These are phyloP conservation scores for Betta splendens DNA, from an alignment of 2,797 vertebrate species.

Conservation along the genomic window DNA sequence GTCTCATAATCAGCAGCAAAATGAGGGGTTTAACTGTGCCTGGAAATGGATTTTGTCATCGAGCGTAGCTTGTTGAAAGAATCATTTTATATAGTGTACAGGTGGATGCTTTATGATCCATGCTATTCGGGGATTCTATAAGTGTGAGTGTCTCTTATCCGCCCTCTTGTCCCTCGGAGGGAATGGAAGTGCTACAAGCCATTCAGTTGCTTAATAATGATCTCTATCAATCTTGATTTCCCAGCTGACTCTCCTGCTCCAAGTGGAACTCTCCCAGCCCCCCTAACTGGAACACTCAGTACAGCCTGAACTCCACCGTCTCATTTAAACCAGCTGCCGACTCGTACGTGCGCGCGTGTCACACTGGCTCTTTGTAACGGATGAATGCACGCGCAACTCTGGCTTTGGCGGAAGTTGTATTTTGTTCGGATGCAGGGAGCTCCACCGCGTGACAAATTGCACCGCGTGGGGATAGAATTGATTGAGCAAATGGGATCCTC, in stretches of 20 bases:
- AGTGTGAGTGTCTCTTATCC: slow-evolving; percentile 11
- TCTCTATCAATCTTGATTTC: slow-evolving; percentile 75
- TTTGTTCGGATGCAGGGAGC: slow-evolving; percentile 17
- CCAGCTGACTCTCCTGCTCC: slow-evolving; percentile 52
- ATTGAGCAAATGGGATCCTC: slow-evolving; percentile 25
- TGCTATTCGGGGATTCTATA: slow-evolving; percentile 31
- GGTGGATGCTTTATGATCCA: slow-evolving; percentile 52
- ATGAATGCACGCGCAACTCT: slow-evolving; percentile 22
- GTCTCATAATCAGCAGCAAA: slow-evolving; percentile 39
- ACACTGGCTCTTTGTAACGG: slow-evolving; percentile 31
- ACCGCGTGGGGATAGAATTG: slow-evolving; percentile 34
- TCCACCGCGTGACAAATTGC: slow-evolving; percentile 21
- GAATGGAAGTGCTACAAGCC: slow-evolving; percentile 49
- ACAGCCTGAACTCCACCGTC: slow-evolving; percentile 22
- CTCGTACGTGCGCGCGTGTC: slow-evolving; percentile 22
- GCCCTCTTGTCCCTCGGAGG: slow-evolving; percentile 44
- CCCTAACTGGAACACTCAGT: slow-evolving; percentile 41
- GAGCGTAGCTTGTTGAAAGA: slow-evolving; percentile 50
- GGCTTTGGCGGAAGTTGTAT: slow-evolving; percentile 19
- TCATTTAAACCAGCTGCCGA: slow-evolving; percentile 24
- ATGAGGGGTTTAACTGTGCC: slow-evolving; percentile 37
- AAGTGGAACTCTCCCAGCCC: slow-evolving; percentile 26
- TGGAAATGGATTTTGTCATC: slow-evolving; percentile 58
- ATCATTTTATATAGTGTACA: slow-evolving; percentile 54
- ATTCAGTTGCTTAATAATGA: slow-evolving; percentile 73